Evolutionary conservation across 2,113 vertebrate genomes (phyloP).

Genomic region (Microtus ochrogaster): DNA sequence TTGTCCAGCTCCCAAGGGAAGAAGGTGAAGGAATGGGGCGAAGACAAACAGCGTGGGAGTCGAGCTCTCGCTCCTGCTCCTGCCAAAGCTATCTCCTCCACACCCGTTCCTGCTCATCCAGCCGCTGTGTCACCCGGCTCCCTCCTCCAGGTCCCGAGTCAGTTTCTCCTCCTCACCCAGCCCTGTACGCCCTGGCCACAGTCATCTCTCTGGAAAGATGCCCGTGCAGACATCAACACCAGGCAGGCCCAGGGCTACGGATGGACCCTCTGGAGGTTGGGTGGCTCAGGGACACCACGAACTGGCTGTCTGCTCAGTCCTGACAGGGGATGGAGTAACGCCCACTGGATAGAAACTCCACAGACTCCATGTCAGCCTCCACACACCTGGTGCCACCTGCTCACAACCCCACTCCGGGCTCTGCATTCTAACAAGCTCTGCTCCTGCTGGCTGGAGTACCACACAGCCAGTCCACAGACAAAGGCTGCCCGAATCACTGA

Average conservation of each 20-base stretch:
- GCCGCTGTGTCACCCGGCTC: neutral
- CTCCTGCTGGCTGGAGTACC: neutral
- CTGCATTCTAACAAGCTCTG: neutral
- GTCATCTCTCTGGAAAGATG: slow-evolving; percentile 50
- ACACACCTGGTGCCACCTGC: neutral
- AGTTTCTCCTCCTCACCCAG: neutral
- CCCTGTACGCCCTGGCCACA: neutral
- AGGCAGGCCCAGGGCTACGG: neutral
- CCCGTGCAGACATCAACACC: neutral
- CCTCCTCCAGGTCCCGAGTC: neutral
- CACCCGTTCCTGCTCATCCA: slow-evolving; percentile 45
- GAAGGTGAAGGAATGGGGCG: neutral
- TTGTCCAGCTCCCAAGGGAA: neutral
- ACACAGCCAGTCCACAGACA: neutral
- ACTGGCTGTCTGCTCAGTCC: neutral
- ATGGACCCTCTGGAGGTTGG: neutral
- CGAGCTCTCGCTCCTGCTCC: neutral
- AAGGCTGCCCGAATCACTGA: neutral
- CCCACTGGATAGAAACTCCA: neutral
- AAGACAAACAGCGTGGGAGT: neutral
- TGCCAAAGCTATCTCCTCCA: neutral
- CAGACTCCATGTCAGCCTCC: neutral
- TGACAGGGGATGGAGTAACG: neutral
- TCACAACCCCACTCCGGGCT: neutral
- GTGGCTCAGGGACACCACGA: neutral